Evolutionary conservation across 2,888 invertebrate species (phyloP).

Genomic region (Dolomedes plantarius): DNA sequence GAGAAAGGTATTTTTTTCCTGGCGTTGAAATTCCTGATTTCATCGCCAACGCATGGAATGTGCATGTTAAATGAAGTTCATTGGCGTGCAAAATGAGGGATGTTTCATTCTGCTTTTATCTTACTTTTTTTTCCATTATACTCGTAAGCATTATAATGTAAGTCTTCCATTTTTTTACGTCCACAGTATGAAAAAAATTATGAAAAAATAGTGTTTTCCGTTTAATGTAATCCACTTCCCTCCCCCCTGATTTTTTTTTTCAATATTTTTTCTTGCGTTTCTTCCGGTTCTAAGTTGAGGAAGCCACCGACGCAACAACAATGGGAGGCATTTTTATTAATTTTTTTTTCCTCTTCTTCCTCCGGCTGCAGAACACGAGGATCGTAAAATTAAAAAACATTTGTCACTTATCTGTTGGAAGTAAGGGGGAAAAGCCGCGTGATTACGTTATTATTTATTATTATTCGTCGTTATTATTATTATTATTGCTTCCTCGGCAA

Average conservation of each 20-base stretch:
- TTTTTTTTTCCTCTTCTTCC: conserved; percentile 47
- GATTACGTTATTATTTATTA: conserved; percentile 67
- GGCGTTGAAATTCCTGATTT: conserved; percentile 34
- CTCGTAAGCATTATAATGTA: conserved; percentile 16
- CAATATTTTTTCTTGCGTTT: conserved; percentile 23
- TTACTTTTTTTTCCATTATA: conserved; percentile 24
- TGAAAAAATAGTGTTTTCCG: conserved; percentile 16
- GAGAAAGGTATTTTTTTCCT: conserved; percentile 27
- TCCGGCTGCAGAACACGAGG: conserved; percentile 4
- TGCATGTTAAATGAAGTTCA: conserved; percentile 59
- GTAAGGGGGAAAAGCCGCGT: background rate
- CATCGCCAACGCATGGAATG: conserved; percentile 58
- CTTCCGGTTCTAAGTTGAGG: conserved; percentile 28
- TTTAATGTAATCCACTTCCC: conserved; percentile 55
- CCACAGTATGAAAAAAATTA: background rate
- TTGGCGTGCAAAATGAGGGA: conserved; percentile 47
- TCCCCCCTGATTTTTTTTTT: conserved; percentile 16
- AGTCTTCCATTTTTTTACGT: conserved; percentile 29
- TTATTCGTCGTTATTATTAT: conserved; percentile 60
- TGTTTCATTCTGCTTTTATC: conserved; percentile 42
- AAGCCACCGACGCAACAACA: conserved; percentile 44
- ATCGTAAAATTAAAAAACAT: conserved; percentile 66
- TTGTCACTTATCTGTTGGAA: conserved; percentile 56
- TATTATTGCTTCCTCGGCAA: conserved; percentile 10
- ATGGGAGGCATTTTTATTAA: conserved; percentile 51